Percentiles rank a stretch among this genome's conserved stretches.
These are phyloP conservation scores for Mythimna loreyi DNA, from an alignment of 2,888 invertebrate species.

Conservation along the genomic window DNA sequence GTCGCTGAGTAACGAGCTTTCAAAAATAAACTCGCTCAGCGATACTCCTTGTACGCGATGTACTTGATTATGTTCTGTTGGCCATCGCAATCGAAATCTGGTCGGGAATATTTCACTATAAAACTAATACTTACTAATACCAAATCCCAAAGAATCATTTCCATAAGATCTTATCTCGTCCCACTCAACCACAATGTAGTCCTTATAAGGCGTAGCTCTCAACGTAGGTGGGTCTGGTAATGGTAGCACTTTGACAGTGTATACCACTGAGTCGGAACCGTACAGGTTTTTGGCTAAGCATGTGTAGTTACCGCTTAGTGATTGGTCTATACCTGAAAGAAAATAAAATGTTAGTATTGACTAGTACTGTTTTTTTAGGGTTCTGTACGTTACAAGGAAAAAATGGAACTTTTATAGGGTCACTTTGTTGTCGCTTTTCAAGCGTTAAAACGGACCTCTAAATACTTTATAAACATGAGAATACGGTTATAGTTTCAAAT, in stretches of 20 bases:
- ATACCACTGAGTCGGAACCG: constrained; percentile 95
- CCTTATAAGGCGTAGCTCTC: constrained; percentile 89
- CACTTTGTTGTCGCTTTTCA: no score
- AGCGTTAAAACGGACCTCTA: not conserved
- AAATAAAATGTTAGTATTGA: not conserved
- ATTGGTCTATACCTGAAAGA: constrained; percentile 92
- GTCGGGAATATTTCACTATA: no score
- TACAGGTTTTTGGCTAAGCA: constrained; percentile 95
- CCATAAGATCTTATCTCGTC: constrained; percentile 88
- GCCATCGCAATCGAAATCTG: no score
- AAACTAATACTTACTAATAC: constrained; percentile 80
- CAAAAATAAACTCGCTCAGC: no score
- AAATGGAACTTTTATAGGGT: no score
- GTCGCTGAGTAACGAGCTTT: no score
- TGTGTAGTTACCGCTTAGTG: constrained; percentile 95
- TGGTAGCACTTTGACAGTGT: constrained; percentile 94
- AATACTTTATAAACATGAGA: no score
- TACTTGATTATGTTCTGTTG: no score
- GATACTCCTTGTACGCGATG: no score
- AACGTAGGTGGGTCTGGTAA: constrained; percentile 93
- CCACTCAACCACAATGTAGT: constrained; percentile 92
- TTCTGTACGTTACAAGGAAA: no score
- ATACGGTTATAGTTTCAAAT: no score
- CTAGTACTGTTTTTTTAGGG: not conserved
- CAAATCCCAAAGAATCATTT: constrained; percentile 79